phyloP scores from a whole-genome alignment of 2,113 vertebrate species.

The Callionymus lyra region DNA sequence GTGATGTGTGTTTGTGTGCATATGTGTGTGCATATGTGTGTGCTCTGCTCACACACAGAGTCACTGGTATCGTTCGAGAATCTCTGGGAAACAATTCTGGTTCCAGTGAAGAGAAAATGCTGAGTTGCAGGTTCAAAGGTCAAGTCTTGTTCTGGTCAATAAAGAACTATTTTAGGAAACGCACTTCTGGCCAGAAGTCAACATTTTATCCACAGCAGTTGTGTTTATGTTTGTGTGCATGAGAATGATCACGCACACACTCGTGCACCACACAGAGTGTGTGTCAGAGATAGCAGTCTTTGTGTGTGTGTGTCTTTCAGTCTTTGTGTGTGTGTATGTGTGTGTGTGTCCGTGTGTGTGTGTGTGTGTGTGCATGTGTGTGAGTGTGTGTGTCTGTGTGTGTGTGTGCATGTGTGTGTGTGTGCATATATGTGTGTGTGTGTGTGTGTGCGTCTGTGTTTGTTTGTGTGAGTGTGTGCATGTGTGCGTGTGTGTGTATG shows the following conservation, averaged over 20 bases:
- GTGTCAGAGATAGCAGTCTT: conserved; percentile 29
- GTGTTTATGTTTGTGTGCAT: background rate
- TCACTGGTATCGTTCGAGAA: too few relatives aligned
- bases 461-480: too few relatives aligned
- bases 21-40: conserved; percentile 10
- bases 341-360: conserved; percentile 11
- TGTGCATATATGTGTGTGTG: conserved; percentile 5
- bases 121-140: conserved; percentile 21
- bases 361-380: conserved; percentile 31
- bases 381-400: conserved; percentile 1
- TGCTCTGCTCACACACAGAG: too few relatives aligned
- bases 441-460: conserved; percentile 26
- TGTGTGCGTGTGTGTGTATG: too few relatives aligned
- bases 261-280: conserved; percentile 10
- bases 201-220: conserved; percentile 14
- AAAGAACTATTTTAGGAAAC: conserved; percentile 22
- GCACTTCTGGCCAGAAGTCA: conserved; percentile 27
- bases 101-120: too few relatives aligned
- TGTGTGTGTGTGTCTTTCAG: conserved; percentile 26
- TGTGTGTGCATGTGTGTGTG: conserved; percentile 23
- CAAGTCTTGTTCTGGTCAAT: conserved; percentile 49
- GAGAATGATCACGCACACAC: background rate
- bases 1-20: too few relatives aligned
- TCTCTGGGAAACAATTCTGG: too few relatives aligned
- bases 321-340: background rate